Conservation (phyloP, 2,888 invertebrate genomes). For the Melanophora roralis region DNA sequence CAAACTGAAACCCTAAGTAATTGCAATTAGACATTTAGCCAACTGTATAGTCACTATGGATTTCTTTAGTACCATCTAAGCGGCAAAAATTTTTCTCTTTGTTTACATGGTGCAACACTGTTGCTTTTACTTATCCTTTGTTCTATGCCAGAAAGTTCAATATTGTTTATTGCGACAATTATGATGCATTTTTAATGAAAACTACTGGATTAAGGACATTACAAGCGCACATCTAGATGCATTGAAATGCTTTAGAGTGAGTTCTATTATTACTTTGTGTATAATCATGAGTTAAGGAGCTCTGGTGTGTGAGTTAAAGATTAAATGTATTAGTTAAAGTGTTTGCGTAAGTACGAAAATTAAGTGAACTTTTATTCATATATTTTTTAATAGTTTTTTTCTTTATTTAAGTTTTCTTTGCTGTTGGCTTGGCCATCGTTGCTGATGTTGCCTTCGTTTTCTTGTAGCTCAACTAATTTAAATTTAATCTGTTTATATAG, state of each 20-base stretch:
- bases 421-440: background rate
- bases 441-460: background rate
- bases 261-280: background rate
- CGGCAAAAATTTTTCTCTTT: background rate
- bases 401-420: background rate
- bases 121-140: background rate
- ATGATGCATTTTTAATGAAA: slow-evolving; percentile 60
- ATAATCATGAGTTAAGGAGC: background rate
- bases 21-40: background rate
- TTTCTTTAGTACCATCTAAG: background rate
- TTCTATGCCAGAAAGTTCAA: slow-evolving; percentile 37
- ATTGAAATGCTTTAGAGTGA: background rate
- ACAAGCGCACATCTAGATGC: too few relatives aligned
- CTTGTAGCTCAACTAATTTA: background rate
- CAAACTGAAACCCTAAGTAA: background rate
- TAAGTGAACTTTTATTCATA: background rate
- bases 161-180: slow-evolving; percentile 48
- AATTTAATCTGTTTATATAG: slow-evolving; percentile 47
- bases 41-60: background rate
- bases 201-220: slow-evolving; percentile 57
- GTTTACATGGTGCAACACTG: slow-evolving; percentile 13
- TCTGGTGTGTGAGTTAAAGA: slow-evolving; percentile 11
- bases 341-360: slow-evolving; percentile 3
- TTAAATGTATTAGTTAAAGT: slow-evolving; percentile 14
- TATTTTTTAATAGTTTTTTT: background rate